phyloP scores from a whole-genome alignment of 2,113 vertebrate species.

The Archocentrus centrarchus region DNA sequence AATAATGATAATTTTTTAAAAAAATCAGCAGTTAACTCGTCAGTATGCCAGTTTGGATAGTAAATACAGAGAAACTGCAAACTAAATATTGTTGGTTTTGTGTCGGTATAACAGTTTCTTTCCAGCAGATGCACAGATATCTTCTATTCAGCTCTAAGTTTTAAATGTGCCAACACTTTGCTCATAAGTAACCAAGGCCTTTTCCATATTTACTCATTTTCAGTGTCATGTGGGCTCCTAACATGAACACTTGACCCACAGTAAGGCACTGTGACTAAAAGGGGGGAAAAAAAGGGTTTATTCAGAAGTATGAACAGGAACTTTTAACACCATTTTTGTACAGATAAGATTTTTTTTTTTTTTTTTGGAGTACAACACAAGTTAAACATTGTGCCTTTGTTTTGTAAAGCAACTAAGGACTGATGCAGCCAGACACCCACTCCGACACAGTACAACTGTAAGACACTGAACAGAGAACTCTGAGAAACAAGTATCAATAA shows the following conservation, averaged over 20 bases:
- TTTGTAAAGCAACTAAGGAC: conserved; percentile 53
- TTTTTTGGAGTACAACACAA: conserved; percentile 29
- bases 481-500: conserved; percentile 61
- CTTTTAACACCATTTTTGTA: conserved; percentile 28
- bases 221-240: conserved; percentile 53
- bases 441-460: conserved; percentile 62
- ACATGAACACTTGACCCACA: conserved; percentile 62
- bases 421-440: conserved; percentile 58
- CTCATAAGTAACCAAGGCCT: not conserved
- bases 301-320: conserved; percentile 43
- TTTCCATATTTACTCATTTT: conserved; percentile 31
- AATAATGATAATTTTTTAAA: conserved; percentile 16
- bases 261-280: conserved; percentile 85
- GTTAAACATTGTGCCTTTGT: conserved; percentile 63
- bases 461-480: conserved; percentile 68
- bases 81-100: conserved; percentile 45
- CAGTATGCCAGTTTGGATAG: conserved; percentile 41
- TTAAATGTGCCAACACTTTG: conserved; percentile 24
- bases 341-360: conserved; percentile 7
- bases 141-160: conserved; percentile 12
- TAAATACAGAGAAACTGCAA: conserved; percentile 51
- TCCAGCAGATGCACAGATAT: conserved; percentile 9
- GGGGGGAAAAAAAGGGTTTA: conserved; percentile 61
- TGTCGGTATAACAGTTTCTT: conserved; percentile 18
- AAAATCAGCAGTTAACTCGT: conserved; percentile 29